Evolutionary conservation across 2,113 vertebrate genomes (phyloP).

Genomic region (Peucedramus taeniatus): DNA sequence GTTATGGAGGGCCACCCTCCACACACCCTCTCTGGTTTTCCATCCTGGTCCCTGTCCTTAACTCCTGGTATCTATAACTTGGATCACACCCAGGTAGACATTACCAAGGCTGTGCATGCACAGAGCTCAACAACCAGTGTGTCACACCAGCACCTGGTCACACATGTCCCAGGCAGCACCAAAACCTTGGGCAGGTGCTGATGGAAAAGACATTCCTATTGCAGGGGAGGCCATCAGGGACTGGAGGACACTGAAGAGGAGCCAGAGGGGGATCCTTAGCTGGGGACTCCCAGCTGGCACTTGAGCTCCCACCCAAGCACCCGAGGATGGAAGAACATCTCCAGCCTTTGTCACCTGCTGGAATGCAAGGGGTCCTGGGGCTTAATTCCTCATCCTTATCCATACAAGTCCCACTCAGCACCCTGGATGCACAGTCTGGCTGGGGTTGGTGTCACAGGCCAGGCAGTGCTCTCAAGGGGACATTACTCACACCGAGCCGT

Average conservation of each 20-base stretch:
- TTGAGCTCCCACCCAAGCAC: not conserved
- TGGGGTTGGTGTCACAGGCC: fast-evolving
- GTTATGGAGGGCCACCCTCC: not conserved
- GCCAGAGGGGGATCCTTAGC: not conserved
- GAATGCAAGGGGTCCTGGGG: not conserved
- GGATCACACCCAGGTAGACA: not conserved
- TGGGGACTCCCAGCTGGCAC: not conserved
- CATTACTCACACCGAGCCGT: fast-evolving
- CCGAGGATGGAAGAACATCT: fast-evolving
- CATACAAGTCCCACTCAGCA: no score
- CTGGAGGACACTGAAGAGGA: not conserved
- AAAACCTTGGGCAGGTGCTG: not conserved
- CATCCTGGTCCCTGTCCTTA: not conserved
- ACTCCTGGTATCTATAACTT: not conserved
- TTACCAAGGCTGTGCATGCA: not conserved
- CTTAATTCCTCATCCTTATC: not conserved
- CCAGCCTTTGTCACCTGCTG: not conserved
- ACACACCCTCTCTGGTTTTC: not conserved
- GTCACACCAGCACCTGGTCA: not conserved
- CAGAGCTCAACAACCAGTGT: not conserved
- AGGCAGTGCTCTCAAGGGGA: not conserved
- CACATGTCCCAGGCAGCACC: fast-evolving
- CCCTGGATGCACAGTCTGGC: not conserved
- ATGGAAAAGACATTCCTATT: not conserved
- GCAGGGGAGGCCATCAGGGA: not conserved